Evolutionary conservation across 2,113 vertebrate species (phyloP).

Genomic region (Geothlypis trichas): DNA sequence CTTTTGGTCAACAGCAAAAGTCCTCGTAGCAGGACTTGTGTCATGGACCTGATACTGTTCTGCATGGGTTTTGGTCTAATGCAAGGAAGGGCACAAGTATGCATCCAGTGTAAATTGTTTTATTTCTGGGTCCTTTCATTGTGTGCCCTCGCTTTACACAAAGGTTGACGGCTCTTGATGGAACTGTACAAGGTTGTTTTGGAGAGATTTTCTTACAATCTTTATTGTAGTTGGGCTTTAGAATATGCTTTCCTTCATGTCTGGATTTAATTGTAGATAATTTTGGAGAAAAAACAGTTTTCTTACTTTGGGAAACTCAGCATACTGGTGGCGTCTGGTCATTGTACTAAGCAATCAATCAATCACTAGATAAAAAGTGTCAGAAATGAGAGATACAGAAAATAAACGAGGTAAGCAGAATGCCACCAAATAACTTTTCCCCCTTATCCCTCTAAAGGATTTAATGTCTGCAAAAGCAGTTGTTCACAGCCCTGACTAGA

Average conservation of each 20-base stretch:
- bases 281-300: not conserved
- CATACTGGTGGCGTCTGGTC: slow-evolving; percentile 6
- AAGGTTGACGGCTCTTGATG: not conserved
- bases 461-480: not conserved
- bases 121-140: not conserved
- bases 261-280: slow-evolving; percentile 38
- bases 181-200: not conserved
- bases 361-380: slow-evolving; percentile 24
- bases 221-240: not conserved
- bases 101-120: not conserved
- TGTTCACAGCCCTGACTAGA: not conserved
- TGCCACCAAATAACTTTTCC: not conserved
- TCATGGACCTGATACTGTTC: not conserved
- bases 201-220: not conserved
- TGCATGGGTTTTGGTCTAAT: not conserved
- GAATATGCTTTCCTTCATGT: not conserved
- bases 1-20: not conserved
- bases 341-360: slow-evolving; percentile 25
- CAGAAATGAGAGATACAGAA: not conserved
- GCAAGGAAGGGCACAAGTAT: not conserved
- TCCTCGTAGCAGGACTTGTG: not conserved
- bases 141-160: not conserved
- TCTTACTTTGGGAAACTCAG: not conserved
- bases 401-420: not conserved
- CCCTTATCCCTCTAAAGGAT: accelerated